Evolutionary conservation across 2,797 vertebrate genomes (phyloP).

Genomic region (Microcaecilia unicolor): DNA sequence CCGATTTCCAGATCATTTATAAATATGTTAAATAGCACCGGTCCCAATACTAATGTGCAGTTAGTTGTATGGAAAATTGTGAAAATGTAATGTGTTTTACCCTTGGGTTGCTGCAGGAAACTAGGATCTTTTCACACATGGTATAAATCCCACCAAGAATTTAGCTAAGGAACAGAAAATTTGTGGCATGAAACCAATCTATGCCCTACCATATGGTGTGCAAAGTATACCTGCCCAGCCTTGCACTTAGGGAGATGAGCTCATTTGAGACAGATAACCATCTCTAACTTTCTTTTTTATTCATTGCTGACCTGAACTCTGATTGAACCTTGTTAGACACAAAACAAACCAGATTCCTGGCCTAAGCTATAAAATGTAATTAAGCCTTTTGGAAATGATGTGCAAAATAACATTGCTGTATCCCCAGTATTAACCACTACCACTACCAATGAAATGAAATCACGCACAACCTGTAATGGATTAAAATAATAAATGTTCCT

Average conservation of each 20-base stretch:
- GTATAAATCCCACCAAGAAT: too few relatives aligned
- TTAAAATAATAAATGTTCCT: conserved; percentile 70
- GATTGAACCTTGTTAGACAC: conserved; percentile 68
- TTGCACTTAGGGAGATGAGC: conserved; percentile 51
- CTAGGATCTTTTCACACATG: too few relatives aligned
- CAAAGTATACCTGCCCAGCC: conserved; percentile 46
- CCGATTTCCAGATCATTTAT: too few relatives aligned
- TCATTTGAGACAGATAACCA: conserved; percentile 58
- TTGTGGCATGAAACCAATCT: conserved; percentile 11
- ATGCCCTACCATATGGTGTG: conserved; percentile 5
- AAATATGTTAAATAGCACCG: too few relatives aligned
- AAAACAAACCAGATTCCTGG: conserved; percentile 68
- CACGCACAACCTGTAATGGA: conserved; percentile 66
- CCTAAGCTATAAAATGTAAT: conserved; percentile 71
- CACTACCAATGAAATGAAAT: conserved; percentile 72
- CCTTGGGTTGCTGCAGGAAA: too few relatives aligned
- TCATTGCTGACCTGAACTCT: conserved; percentile 70
- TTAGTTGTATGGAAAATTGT: too few relatives aligned
- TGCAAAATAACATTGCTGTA: conserved; percentile 64
- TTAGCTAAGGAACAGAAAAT: conserved; percentile 1
- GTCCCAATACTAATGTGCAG: too few relatives aligned
- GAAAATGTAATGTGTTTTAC: too few relatives aligned
- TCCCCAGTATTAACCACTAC: conserved; percentile 59
- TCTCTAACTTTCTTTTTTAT: conserved; percentile 60
- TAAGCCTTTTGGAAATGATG: conserved; percentile 72